Percentiles rank a stretch among this genome's conserved stretches.
Conservation (phyloP, 53 echinoderm and acorn worm genomes). For the Crossaster papposus region DNA sequence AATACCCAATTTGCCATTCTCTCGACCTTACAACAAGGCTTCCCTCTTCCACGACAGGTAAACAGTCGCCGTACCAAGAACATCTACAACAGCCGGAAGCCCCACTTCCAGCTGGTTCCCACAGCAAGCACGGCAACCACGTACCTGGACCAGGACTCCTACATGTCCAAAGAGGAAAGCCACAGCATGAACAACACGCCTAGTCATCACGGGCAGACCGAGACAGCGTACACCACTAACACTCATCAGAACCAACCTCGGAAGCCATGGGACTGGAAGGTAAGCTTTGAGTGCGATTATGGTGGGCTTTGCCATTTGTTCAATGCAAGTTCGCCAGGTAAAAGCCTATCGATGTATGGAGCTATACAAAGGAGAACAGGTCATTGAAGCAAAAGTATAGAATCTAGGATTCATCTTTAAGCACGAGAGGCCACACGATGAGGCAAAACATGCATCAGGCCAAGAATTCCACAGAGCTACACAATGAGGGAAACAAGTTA, state of each 20-base stretch:
- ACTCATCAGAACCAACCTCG: background rate
- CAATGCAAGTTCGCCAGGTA: too few relatives aligned
- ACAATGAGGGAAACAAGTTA: too few relatives aligned
- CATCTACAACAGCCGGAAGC: conserved; percentile 58
- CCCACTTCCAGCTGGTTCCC: conserved; percentile 84
- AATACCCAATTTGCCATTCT: too few relatives aligned
- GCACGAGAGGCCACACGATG: too few relatives aligned
- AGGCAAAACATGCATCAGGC: too few relatives aligned
- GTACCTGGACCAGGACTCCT: conserved; percentile 60
- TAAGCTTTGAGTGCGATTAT: too few relatives aligned
- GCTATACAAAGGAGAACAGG: too few relatives aligned
- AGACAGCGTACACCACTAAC: conserved; percentile 5
- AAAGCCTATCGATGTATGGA: too few relatives aligned
- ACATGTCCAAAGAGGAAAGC: conserved; percentile 46
- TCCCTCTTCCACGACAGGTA: conserved; percentile 10
- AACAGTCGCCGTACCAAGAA: conserved; percentile 41
- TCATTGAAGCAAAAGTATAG: too few relatives aligned
- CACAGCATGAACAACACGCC: conserved; percentile 11
- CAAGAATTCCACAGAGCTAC: too few relatives aligned
- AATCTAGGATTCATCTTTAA: too few relatives aligned
- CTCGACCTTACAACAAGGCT: background rate
- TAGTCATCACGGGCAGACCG: conserved; percentile 9
- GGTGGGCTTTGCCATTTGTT: too few relatives aligned
- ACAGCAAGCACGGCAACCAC: conserved; percentile 61
- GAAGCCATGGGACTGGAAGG: conserved; percentile 50